phyloP scores from a whole-genome alignment of 2,113 vertebrate species.

The Cervus canadensis region DNA sequence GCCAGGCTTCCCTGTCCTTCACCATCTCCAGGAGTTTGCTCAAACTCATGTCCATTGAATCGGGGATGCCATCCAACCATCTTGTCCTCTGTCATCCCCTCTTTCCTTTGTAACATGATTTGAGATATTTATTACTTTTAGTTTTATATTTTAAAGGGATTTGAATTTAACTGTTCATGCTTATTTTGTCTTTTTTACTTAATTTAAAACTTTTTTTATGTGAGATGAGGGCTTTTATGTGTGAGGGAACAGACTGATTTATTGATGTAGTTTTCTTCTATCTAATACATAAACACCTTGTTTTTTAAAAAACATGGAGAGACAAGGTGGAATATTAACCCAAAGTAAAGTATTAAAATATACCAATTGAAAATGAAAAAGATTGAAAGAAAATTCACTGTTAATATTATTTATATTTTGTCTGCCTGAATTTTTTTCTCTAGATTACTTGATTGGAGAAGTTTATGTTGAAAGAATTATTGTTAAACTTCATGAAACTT shows the following conservation, averaged over 20 bases:
- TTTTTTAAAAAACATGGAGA: background rate
- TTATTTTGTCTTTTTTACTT: conserved; percentile 9
- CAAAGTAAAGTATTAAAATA: background rate
- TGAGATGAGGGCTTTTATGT: background rate
- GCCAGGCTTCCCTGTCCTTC: background rate
- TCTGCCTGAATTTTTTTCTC: background rate
- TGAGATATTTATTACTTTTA: conserved; percentile 12
- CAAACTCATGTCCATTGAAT: background rate
- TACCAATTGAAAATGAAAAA: background rate
- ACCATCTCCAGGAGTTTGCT: background rate
- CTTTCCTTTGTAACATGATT: background rate
- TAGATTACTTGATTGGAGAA: conserved; percentile 92
- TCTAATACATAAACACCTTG: background rate
- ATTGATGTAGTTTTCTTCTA: background rate
- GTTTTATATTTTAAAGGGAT: background rate
- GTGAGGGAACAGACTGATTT: background rate
- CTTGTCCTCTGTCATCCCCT: background rate
- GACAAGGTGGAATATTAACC: background rate
- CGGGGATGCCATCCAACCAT: background rate
- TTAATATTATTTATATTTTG: conserved; percentile 41
- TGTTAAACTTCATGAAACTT: conserved; percentile 89
- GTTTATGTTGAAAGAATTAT: conserved; percentile 91
- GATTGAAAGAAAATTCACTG: background rate
- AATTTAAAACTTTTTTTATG: background rate
- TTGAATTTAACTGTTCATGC: background rate